Evolutionary conservation across 2,888 invertebrate genomes (phyloP).

Genomic region (Pedicia rivosa): DNA sequence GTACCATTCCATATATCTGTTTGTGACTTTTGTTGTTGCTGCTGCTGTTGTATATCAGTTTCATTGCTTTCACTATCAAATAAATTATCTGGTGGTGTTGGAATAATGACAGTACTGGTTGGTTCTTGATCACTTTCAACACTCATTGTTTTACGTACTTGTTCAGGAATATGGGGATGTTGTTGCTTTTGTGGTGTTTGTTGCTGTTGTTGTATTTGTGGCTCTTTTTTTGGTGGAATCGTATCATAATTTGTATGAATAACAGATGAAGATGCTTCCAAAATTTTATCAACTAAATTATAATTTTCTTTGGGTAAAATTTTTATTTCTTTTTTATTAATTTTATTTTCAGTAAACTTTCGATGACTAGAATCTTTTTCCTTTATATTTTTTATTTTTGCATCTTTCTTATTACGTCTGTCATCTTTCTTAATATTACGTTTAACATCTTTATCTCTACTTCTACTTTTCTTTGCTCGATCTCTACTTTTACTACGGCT

Average conservation of each 20-base stretch:
- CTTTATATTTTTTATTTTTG: constrained; percentile 10
- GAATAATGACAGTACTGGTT: constrained; percentile 57
- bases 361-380: constrained; percentile 11
- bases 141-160: constrained; percentile 9
- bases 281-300: constrained; percentile 27
- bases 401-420: constrained; percentile 13
- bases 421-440: constrained; percentile 12
- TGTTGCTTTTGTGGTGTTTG: constrained; percentile 8
- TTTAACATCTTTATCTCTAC: constrained; percentile 17
- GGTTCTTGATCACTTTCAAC: constrained; percentile 61
- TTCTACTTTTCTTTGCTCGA: constrained; percentile 11
- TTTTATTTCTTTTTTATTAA: constrained; percentile 10
- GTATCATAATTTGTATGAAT: constrained; percentile 4
- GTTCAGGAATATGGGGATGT: too few species aligned
- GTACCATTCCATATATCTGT: constrained; percentile 44
- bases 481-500: constrained; percentile 16
- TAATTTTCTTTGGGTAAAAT: constrained; percentile 14
- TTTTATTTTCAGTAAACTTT: constrained; percentile 13
- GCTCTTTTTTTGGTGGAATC: constrained; percentile 11
- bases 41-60: too few species aligned
- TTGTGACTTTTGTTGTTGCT: constrained; percentile 21
- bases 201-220: constrained; percentile 7
- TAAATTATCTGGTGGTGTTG: constrained; percentile 32
- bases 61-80: not conserved
- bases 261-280: constrained; percentile 16